A percentile compares a stretch with the other conserved stretches of the same genome.
Evolutionary conservation across 2,113 vertebrate species (phyloP).

Genomic region (Periophthalmodon schlosseri): DNA sequence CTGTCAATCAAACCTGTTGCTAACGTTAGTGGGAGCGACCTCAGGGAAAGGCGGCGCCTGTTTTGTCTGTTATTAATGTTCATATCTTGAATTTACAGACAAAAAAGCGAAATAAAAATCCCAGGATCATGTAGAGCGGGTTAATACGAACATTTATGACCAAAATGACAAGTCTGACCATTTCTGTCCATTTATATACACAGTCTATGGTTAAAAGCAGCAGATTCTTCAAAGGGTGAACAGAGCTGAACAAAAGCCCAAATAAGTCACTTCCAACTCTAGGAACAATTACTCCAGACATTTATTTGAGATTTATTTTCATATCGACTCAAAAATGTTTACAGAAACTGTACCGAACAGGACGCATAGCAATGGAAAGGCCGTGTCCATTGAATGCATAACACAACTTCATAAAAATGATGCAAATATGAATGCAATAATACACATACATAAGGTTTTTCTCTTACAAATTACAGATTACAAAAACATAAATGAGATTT

Average conservation of each 20-base stretch:
- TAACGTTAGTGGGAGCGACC: too few species aligned
- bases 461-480: constrained; percentile 75
- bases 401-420: constrained; percentile 70
- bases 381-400: constrained; percentile 71
- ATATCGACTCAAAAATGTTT: constrained; percentile 73
- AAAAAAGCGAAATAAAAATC: too few species aligned
- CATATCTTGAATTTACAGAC: too few species aligned
- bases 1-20: too few species aligned
- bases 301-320: constrained; percentile 71
- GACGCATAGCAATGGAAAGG: constrained; percentile 70
- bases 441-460: constrained; percentile 59
- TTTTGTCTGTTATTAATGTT: too few species aligned
- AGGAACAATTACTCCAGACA: constrained; percentile 62
- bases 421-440: constrained; percentile 70
- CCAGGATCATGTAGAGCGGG: too few species aligned
- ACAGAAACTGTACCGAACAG: constrained; percentile 73
- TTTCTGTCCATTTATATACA: too few species aligned
- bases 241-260: not conserved
- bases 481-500: constrained; percentile 72
- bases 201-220: not conserved
- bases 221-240: too few species aligned
- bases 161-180: too few species aligned
- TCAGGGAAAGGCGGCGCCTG: too few species aligned
- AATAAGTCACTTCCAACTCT: constrained; percentile 5
- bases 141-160: too few species aligned